Evolutionary conservation across 2,888 invertebrate species (phyloP).

Genomic region (Campopleginae sp.): DNA sequence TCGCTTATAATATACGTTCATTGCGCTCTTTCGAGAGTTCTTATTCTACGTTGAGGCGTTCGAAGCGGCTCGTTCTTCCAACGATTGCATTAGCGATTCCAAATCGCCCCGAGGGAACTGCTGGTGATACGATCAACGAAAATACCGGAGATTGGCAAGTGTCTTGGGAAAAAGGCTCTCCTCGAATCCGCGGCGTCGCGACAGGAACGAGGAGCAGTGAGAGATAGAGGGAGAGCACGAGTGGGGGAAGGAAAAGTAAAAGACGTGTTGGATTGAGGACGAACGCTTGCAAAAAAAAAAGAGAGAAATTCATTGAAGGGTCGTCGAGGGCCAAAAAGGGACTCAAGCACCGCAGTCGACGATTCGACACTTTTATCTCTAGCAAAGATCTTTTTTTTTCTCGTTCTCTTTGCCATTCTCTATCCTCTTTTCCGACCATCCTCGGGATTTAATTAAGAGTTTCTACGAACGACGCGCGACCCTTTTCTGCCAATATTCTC

Average conservation of each 20-base stretch:
- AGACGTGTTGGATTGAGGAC: constrained; percentile 67
- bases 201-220: background rate
- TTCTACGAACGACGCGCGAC: constrained; percentile 57
- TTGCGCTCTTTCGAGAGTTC: constrained; percentile 70
- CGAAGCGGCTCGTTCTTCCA: constrained; percentile 57
- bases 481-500: constrained; percentile 61
- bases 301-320: constrained; percentile 38
- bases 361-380: constrained; percentile 62
- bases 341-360: constrained; percentile 33
- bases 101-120: constrained; percentile 60
- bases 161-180: constrained; percentile 59
- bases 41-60: constrained; percentile 45
- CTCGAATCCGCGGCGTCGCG: constrained; percentile 17
- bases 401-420: constrained; percentile 14
- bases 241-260: constrained; percentile 24
- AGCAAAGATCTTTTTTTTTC: constrained; percentile 46
- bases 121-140: constrained; percentile 66
- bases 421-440: constrained; percentile 16
- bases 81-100: constrained; percentile 67
- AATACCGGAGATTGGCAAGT: constrained; percentile 70
- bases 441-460: constrained; percentile 65
- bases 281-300: constrained; percentile 62
- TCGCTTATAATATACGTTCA: constrained; percentile 67
- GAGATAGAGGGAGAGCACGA: background rate
- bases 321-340: constrained; percentile 44